Base-by-base conservation (phyloP, 2,888 invertebrate species). In the Dynastes maya region DNA sequence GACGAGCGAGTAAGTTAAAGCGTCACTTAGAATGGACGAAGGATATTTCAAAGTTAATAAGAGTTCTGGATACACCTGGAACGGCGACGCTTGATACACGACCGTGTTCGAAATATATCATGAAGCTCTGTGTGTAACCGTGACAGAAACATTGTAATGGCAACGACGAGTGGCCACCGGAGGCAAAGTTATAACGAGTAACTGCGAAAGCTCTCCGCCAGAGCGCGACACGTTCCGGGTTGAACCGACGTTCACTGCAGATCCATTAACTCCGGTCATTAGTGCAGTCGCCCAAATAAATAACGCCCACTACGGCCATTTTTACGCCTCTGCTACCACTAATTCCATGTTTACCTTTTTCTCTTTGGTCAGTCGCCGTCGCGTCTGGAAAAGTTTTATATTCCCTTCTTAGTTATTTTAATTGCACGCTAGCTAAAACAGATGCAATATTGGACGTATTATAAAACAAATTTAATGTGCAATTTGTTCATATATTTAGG, bases 191-290 rank as follows among this genome's bases (percentile, higher is more conserved):
- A 74, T 74, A 74, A 74, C 72, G 72, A 74, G 72, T 74, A 74
- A 74, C 72, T 74, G 72, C 72, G 16, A 74, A 74, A 61, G 72
- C 72, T 74, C 61, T 74, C 72, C 72, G 72, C 72, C 49, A 74
- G 72, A 61, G 72, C 72, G 63, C 72, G 72, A 74, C 72, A 74
- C 72, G 72, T 74, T 74, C 72, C 72, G 72, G 72, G 58, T 45
- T 74, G 72, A 74, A 61, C 63, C 61, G 27, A 74, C 72, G 61
- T 74, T 74, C 72, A 61, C 72, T 74, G 72, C 72, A 74, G 72
- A 74, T 81, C 79, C 81, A 80, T 81, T 81, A 81, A 81, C 80
- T 79, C 67, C 76, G 78, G 78, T 80, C 79, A 78, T 80, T 81
- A 80, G 77, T 79, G 77, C 78, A 81, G 79, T 79, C 75, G 78